phyloP scores from a whole-genome alignment of 2,797 vertebrate species.

The Hirundo rustica region DNA sequence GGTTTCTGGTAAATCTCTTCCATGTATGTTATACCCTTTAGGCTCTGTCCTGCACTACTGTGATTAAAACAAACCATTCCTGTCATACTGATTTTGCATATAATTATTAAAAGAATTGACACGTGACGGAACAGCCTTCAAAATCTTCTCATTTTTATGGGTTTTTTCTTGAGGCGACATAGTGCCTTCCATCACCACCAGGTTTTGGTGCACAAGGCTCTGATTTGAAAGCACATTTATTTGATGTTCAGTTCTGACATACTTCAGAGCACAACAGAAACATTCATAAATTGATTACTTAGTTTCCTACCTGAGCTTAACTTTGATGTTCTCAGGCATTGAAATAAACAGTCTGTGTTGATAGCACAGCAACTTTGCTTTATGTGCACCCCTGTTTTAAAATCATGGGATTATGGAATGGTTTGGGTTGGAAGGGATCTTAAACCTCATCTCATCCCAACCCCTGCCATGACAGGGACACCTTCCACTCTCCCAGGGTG shows the following conservation, averaged over 20 bases:
- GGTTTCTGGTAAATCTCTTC: conserved; percentile 38
- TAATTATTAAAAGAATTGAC: conserved; percentile 22
- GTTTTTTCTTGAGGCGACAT: background rate
- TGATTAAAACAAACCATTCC: conserved; percentile 48
- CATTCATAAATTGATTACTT: background rate
- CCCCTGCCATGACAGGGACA: background rate
- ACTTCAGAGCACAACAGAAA: background rate
- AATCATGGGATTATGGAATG: background rate
- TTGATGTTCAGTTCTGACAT: background rate
- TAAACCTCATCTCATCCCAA: background rate
- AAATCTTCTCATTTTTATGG: background rate
- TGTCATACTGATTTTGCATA: conserved; percentile 12
- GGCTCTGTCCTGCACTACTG: conserved; percentile 18
- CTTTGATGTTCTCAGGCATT: background rate
- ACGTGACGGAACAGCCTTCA: background rate
- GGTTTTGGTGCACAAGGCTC: background rate
- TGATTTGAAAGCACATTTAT: background rate
- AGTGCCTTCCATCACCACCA: background rate
- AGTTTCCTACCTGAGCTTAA: background rate
- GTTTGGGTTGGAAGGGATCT: background rate
- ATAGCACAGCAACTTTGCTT: background rate
- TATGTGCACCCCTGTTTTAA: background rate
- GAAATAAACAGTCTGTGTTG: background rate
- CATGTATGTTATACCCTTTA: background rate
- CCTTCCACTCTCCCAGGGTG: background rate